Percentiles rank a stretch among this genome's conserved stretches.
Evolutionary conservation across 2,797 vertebrate species (phyloP).

Genomic region (Ptychadena robeensis): DNA sequence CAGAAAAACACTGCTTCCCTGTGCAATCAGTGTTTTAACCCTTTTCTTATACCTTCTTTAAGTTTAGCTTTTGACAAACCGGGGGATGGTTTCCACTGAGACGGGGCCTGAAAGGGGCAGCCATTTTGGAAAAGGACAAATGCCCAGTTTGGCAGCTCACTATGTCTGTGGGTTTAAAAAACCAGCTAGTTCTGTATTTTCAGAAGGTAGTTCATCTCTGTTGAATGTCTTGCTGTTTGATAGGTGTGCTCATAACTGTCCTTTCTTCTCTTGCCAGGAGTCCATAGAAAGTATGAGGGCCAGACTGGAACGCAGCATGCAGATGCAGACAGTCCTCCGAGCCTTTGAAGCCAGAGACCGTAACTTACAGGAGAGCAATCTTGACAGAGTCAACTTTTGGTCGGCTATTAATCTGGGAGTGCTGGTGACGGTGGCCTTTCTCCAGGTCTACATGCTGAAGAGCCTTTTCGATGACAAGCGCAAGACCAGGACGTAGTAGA

Average conservation of each 20-base stretch:
- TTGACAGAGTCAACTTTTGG: conserved; percentile 88
- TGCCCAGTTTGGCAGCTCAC: no score
- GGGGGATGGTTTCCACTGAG: no score
- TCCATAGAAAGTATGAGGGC: conserved; percentile 77
- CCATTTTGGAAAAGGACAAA: no score
- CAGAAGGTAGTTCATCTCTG: no score
- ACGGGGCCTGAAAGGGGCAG: no score
- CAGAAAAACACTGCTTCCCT: no score
- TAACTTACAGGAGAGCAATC: conserved; percentile 86
- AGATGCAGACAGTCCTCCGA: conserved; percentile 77
- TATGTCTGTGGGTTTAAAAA: no score
- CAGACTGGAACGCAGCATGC: conserved; percentile 79
- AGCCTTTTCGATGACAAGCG: conserved; percentile 80
- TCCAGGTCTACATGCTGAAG: conserved; percentile 83
- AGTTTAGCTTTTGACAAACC: no score
- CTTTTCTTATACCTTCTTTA: no score
- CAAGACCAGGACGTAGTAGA: conserved; percentile 71
- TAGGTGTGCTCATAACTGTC: background rate
- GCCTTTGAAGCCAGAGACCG: conserved; percentile 85
- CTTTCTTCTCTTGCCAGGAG: conserved; percentile 67
- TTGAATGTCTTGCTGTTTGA: no score
- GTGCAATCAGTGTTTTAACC: no score
- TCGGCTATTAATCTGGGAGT: conserved; percentile 80
- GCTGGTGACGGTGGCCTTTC: conserved; percentile 78
- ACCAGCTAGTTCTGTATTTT: no score